phyloP scores from a whole-genome alignment of 2,888 invertebrate genomes.

The Hydrotaea diabolus region DNA sequence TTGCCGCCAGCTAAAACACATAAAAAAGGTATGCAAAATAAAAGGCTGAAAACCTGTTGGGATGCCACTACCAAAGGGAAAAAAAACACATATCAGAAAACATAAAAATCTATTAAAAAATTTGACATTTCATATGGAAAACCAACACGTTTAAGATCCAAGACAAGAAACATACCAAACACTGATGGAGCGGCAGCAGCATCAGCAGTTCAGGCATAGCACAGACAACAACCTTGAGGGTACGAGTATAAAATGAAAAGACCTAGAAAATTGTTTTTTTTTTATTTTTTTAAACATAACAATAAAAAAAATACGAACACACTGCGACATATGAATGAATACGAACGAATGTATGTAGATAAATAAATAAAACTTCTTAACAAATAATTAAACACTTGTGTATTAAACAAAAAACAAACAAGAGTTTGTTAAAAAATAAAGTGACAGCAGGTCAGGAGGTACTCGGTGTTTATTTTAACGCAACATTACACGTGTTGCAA shows the following conservation, averaged over 20 bases:
- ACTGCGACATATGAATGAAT: too few relatives aligned
- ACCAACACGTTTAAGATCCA: background rate
- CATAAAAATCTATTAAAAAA: background rate
- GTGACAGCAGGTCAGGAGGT: background rate
- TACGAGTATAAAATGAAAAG: background rate
- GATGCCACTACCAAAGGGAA: background rate
- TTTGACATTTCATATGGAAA: conserved; percentile 2
- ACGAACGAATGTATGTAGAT: background rate
- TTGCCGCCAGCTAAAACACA: background rate
- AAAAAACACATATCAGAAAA: background rate
- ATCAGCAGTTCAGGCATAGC: background rate
- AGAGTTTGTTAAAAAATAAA: background rate
- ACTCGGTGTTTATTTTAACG: background rate
- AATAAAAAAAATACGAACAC: background rate
- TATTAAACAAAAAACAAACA: background rate
- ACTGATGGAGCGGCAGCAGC: background rate
- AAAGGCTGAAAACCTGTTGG: background rate
- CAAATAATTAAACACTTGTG: conserved; percentile 41
- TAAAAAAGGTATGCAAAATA: background rate
- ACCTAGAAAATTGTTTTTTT: conserved; percentile 1
- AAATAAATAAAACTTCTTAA: conserved; percentile 18
- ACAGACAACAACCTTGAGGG: conserved; percentile 8
- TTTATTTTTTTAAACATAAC: too few relatives aligned
- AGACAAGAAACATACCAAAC: background rate
- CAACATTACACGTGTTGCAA: background rate